phyloP scores from a whole-genome alignment of 2,113 vertebrate genomes.

The Rhynchomys soricoides region DNA sequence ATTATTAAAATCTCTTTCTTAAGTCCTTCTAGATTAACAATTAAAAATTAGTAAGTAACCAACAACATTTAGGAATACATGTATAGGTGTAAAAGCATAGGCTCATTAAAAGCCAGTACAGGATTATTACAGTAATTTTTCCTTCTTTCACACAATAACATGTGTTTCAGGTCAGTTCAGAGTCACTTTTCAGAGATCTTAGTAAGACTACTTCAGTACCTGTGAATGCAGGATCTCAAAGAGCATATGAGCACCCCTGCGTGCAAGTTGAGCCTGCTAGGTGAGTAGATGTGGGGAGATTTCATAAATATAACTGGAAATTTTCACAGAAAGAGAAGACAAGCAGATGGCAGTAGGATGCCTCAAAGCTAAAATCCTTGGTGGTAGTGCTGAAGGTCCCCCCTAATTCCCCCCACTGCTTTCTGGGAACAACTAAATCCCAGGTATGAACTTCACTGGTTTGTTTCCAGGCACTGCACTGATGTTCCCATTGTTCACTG shows the following conservation, averaged over 20 bases:
- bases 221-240: not conserved
- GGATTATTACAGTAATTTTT: constrained; percentile 25
- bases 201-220: not conserved
- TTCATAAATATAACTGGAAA: not conserved
- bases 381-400: not conserved
- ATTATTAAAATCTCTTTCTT: not conserved
- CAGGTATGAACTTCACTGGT: fast-evolving
- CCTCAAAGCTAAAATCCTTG: not conserved
- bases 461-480: not conserved
- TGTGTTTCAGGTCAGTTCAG: not conserved
- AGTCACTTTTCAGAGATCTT: not conserved
- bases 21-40: constrained; percentile 35
- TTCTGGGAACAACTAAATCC: not conserved
- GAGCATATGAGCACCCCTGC: not conserved
- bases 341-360: not conserved
- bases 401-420: not conserved
- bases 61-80: constrained; percentile 1
- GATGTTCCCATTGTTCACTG: not conserved
- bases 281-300: not conserved
- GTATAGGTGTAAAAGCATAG: not conserved
- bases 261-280: not conserved
- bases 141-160: not conserved
- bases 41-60: constrained; percentile 59
- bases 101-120: constrained; percentile 16
- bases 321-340: not conserved